These are phyloP conservation scores for Nycteola revayana DNA, from an alignment of 2,888 invertebrate genomes.

Conservation along the genomic window DNA sequence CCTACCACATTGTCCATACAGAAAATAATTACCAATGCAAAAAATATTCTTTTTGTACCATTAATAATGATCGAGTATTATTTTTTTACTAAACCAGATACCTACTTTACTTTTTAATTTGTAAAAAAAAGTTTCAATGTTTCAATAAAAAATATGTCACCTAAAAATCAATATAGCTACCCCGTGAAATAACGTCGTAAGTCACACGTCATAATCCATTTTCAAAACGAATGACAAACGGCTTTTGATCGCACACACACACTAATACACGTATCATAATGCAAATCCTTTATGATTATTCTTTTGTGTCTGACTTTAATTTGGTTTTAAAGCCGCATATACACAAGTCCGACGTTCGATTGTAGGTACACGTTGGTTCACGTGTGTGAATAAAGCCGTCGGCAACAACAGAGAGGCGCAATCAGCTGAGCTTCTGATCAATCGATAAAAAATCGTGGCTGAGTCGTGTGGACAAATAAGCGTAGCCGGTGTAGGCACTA, in stretches of 20 bases:
- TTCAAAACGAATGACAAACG: constrained; percentile 31
- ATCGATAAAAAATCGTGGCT: constrained; percentile 77
- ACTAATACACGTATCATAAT: constrained; percentile 51
- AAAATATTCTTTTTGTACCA: no score
- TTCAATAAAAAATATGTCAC: no score
- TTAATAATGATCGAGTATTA: no score
- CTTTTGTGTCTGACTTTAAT: constrained; percentile 62
- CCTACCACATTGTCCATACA: no score
- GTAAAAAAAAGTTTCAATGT: no score
- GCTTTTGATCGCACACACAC: constrained; percentile 24
- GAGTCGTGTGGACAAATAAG: constrained; percentile 66
- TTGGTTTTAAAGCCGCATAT: constrained; percentile 38
- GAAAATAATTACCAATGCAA: no score
- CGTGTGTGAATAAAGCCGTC: constrained; percentile 60
- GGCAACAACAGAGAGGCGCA: constrained; percentile 76
- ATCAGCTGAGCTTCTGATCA: constrained; percentile 78
- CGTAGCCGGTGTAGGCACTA: constrained; percentile 47
- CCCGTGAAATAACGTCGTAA: constrained; percentile 19
- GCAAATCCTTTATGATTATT: constrained; percentile 65
- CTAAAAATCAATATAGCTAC: no score
- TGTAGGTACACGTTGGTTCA: constrained; percentile 11
- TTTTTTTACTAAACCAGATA: no score
- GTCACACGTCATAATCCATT: constrained; percentile 26
- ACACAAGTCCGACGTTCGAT: constrained; percentile 10
- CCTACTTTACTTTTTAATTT: no score